Base-by-base conservation (phyloP, 2,113 vertebrate genomes). In the Sinocyclocheilus rhinocerous region DNA sequence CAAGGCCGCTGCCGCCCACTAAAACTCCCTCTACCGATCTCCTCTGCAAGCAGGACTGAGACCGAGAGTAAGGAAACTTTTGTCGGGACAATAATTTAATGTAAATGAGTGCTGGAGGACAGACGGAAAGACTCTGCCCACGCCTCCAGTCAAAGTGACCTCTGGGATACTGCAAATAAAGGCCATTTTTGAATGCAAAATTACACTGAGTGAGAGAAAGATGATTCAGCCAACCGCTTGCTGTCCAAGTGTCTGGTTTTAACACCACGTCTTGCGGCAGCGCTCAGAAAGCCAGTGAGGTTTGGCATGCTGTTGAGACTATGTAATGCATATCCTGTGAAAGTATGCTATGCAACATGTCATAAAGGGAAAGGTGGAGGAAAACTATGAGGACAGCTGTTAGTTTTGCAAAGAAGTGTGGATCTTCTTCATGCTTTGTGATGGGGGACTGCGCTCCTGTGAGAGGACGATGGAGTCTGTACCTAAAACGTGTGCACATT, bases 1-100 rank as follows among this genome's bases (percentile, higher is more conserved):
- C 93, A 0, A 84, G 94, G n/a, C 96, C 96, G 0, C 90, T 95
- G 84, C 95, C 96, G 69, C 96, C 96, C 1, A 86, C 94, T 76
- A 96, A 96, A 76, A 95, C 95, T 55, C 94, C 95, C 39, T 95
- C 95, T 0, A 89, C 91, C 5, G 93, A 95, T 89, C 81, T 93
- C 76, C 86, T 92, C 3, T 88, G 89, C 33, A 91, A 92, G 18
- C 93, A 93, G 76, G 85, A 93, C 89, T 93, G 92, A 92, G 11
- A 39, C 33, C 4, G 4, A 59, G 76, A 55, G 2, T 59, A 22
- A 20, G 24, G 55, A 22, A 45, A 20, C 22, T n/a, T 50, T 29
- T 26, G 20, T 50, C 5, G 45, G 33, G 20, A 69, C 24, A 16
- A 50, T 0, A 69, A 48, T 48, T 24, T 20, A 20, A 42, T 77